Percentiles rank a stretch among this genome's conserved stretches.
These are phyloP conservation scores for Forficula auricularia DNA, from an alignment of 1,140 invertebrate species.

Conservation along the genomic window DNA sequence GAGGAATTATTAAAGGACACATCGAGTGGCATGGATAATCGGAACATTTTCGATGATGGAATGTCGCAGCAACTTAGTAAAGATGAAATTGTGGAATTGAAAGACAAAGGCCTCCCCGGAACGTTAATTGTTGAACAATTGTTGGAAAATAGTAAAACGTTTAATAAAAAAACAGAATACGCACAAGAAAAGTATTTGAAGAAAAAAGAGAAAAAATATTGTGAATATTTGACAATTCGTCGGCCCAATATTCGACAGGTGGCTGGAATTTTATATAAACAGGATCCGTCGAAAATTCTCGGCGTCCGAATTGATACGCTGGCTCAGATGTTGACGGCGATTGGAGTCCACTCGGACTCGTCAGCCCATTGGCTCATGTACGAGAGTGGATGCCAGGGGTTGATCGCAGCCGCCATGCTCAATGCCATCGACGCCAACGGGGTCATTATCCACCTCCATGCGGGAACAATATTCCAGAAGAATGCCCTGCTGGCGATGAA, in stretches of 20 bases:
- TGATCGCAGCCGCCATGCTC: slow-evolving; percentile 64
- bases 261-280: slow-evolving; percentile 57
- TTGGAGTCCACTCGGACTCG: slow-evolving; percentile 46
- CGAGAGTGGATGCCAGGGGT: slow-evolving; percentile 67
- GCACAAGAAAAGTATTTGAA: slow-evolving; percentile 87
- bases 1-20: slow-evolving; percentile 23
- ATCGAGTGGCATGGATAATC: slow-evolving; percentile 55
- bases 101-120: slow-evolving; percentile 52
- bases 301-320: slow-evolving; percentile 69
- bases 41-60: slow-evolving; percentile 65
- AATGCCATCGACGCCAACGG: slow-evolving; percentile 47
- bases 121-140: slow-evolving; percentile 70
- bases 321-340: slow-evolving; percentile 65
- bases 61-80: slow-evolving; percentile 70
- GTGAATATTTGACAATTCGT: slow-evolving; percentile 53
- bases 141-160: slow-evolving; percentile 76
- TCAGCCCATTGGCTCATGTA: slow-evolving; percentile 66
- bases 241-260: slow-evolving; percentile 57
- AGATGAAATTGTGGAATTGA: slow-evolving; percentile 61
- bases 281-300: slow-evolving; percentile 58
- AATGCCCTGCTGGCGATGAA: slow-evolving; percentile 61
- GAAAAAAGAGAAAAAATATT: slow-evolving; percentile 86
- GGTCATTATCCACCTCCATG: slow-evolving; percentile 55
- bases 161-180: slow-evolving; percentile 72
- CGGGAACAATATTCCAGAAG: slow-evolving; percentile 58